These are phyloP conservation scores for Drosophila melanosoma DNA, from an alignment of 2,888 invertebrate species.

Conservation along the genomic window DNA sequence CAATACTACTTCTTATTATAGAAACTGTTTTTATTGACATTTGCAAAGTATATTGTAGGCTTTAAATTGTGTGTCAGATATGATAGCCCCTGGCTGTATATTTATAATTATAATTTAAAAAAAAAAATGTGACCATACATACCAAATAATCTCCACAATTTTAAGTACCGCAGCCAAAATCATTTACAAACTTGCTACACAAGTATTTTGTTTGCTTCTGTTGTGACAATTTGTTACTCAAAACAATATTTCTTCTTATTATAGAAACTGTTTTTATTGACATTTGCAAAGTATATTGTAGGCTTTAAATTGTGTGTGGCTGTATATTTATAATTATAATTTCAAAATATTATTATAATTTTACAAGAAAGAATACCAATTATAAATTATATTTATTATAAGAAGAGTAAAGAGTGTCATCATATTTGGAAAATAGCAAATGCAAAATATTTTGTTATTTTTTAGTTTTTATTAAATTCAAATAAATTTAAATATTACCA, in stretches of 20 bases:
- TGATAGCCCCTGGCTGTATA: too few species aligned
- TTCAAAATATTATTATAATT: too few species aligned
- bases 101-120: too few species aligned
- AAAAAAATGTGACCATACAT: too few species aligned
- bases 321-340: too few species aligned
- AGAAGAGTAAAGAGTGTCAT: neutral
- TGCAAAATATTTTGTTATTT: neutral
- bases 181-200: too few species aligned
- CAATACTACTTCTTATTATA: too few species aligned
- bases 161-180: neutral
- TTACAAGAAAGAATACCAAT: neutral
- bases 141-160: neutral
- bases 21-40: neutral
- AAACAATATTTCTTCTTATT: neutral
- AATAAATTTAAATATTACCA: neutral
- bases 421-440: neutral
- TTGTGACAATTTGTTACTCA: neutral
- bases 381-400: neutral
- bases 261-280: neutral
- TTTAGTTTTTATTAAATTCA: neutral
- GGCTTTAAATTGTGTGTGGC: neutral
- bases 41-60: neutral
- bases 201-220: neutral
- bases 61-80: neutral
- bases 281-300: neutral